Base-by-base conservation (phyloP, 2,797 vertebrate genomes). In the Muscicapa striata region DNA sequence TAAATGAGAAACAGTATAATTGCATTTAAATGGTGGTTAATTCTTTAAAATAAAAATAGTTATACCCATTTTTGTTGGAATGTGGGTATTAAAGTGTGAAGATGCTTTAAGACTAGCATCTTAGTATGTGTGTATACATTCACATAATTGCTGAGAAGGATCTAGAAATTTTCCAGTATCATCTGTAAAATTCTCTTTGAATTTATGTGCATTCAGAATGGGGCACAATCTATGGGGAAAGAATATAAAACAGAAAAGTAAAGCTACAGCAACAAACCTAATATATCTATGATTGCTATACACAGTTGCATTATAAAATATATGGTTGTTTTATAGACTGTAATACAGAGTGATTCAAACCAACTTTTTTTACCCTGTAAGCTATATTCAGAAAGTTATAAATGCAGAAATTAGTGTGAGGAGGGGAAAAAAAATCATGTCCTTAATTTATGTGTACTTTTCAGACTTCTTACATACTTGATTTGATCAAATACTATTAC, bases 351-450 rank as follows among this genome's bases (percentile, higher is more conserved):
- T 22, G 40, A 43, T 90, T 69, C 41, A 66, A 68, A 75, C 1
- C 27, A 62, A 7, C 24, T 36, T 48, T 80, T 80, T 69, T 90
- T n/a, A 41, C 15, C 29, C 11, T 18, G 8, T 59, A 26, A 54
- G 18, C 61, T 73, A 2, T 4, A 34, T 87, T 77, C 54, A 52
- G 8, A 40, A 67, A 74, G 24, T 67, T 9, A 13, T 20, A 72
- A 52, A 16, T 66, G 21, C 45, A 73, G 34, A 78, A 81, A 76
- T 41, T 5, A 29, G 30, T 48, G 19, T 24, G 17, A 32, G 30
- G 7, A 14, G 23, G 7, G 24, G 1, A 1, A 1, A 5, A 29
- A 20, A 36, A 54, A 23, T 24, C 0, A 29, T 48, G 5, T 82
- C 61, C n/a, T 57, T 73, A 36, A 51, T 57, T 76, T 79, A 30